Percentiles rank a stretch among this genome's conserved stretches.
These are phyloP conservation scores for Watsonalla cultraria DNA, from an alignment of 2,888 invertebrate species.

Conservation along the genomic window DNA sequence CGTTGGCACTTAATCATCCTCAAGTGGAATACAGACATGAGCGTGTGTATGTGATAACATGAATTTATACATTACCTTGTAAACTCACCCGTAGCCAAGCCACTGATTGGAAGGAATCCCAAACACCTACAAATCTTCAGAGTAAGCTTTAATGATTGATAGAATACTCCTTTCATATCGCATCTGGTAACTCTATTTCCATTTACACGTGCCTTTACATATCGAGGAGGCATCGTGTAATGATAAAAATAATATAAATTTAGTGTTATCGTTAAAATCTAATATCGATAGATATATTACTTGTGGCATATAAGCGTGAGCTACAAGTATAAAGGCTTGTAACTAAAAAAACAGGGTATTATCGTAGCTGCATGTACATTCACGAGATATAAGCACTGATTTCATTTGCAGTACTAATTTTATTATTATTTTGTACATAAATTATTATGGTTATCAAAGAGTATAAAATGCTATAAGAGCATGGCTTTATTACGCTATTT, in stretches of 20 bases:
- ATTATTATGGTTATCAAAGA: too few relatives aligned
- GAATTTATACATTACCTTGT: neutral
- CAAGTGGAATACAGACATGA: too few relatives aligned
- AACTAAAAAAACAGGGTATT: neutral
- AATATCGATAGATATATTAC: neutral
- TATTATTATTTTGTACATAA: too few relatives aligned
- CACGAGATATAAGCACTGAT: too few relatives aligned
- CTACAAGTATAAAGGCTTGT: neutral
- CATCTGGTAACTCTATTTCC: neutral
- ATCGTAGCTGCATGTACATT: too few relatives aligned
- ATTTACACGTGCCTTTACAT: neutral
- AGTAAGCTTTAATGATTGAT: neutral
- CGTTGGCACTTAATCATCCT: too few relatives aligned
- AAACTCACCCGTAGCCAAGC: neutral
- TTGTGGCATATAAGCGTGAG: neutral
- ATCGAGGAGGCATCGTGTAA: neutral
- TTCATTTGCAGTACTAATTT: too few relatives aligned
- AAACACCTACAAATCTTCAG: neutral
- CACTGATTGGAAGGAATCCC: neutral
- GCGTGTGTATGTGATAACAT: too few relatives aligned
- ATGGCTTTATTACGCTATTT: too few relatives aligned
- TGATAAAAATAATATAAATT: neutral
- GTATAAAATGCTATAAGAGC: too few relatives aligned
- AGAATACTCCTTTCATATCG: neutral
- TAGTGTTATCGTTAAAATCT: neutral